These are phyloP conservation scores for Agrochola macilenta DNA, from an alignment of 2,888 invertebrate genomes.

Conservation along the genomic window DNA sequence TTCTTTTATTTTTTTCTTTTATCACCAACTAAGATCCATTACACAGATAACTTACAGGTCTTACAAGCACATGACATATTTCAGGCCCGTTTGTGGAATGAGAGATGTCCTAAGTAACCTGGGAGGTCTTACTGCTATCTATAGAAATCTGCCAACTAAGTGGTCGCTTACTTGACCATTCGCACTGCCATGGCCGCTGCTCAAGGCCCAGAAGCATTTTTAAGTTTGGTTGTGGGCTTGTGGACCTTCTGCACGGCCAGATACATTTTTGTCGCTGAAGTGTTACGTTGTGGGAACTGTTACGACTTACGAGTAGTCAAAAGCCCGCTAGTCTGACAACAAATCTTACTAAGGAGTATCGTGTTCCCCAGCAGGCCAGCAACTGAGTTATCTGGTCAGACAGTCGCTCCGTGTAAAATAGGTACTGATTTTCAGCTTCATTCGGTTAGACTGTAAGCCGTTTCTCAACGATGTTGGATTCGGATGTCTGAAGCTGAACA, in stretches of 20 bases:
- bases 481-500: no score
- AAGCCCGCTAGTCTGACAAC: background rate
- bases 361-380: background rate
- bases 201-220: background rate
- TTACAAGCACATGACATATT: no score
- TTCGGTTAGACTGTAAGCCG: background rate
- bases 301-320: background rate
- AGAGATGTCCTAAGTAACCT: background rate
- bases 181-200: no score
- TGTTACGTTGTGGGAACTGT: background rate
- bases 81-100: background rate
- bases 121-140: background rate
- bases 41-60: no score
- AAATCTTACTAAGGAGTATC: background rate
- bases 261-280: background rate
- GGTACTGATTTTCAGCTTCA: no score
- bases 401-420: background rate
- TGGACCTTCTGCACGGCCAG: background rate
- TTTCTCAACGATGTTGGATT: no score
- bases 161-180: background rate
- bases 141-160: background rate
- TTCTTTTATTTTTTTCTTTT: no score
- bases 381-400: background rate
- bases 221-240: background rate
- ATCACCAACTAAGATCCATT: no score